phyloP scores from a whole-genome alignment of 2,797 vertebrate genomes.

The Muscicapa striata region DNA sequence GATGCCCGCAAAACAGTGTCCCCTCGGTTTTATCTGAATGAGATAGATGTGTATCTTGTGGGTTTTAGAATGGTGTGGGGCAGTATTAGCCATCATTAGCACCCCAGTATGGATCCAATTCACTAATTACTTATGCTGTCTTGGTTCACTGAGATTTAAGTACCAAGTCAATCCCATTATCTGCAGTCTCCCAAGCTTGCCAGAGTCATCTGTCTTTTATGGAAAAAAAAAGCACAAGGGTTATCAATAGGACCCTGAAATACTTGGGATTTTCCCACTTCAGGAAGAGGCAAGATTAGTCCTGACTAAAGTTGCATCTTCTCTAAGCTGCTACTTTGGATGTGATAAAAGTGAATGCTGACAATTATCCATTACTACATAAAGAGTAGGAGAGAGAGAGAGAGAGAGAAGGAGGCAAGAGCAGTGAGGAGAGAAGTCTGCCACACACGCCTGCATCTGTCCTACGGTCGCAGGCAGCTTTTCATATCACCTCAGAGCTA shows the following conservation, averaged over 20 bases:
- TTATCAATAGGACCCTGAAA: constrained; percentile 86
- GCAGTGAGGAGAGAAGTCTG: constrained; percentile 7
- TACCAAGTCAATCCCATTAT: constrained; percentile 96
- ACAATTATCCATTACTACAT: constrained; percentile 77
- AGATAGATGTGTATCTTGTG: constrained; percentile 81
- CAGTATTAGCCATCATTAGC: constrained; percentile 93
- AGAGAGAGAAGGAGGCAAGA: constrained; percentile 38
- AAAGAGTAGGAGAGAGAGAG: constrained; percentile 52
- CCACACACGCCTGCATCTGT: constrained; percentile 57
- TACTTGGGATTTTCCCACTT: constrained; percentile 82
- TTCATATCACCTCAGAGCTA: constrained; percentile 78
- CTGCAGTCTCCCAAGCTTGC: constrained; percentile 90
- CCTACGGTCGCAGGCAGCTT: constrained; percentile 74
- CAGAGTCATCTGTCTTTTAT: constrained; percentile 82
- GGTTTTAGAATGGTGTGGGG: constrained; percentile 82
- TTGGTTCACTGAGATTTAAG: constrained; percentile 97
- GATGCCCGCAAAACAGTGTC: constrained; percentile 64
- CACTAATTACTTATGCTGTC: constrained; percentile 96
- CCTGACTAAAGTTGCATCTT: constrained; percentile 74
- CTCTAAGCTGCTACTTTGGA: constrained; percentile 76
- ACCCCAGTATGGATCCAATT: constrained; percentile 91
- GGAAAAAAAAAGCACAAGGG: constrained; percentile 82
- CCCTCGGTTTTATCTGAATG: constrained; percentile 78
- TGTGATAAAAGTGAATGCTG: constrained; percentile 79
- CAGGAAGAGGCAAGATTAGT: constrained; percentile 79